phyloP scores from a whole-genome alignment of 2,113 vertebrate genomes.

The Phylloscopus trochiloides region DNA sequence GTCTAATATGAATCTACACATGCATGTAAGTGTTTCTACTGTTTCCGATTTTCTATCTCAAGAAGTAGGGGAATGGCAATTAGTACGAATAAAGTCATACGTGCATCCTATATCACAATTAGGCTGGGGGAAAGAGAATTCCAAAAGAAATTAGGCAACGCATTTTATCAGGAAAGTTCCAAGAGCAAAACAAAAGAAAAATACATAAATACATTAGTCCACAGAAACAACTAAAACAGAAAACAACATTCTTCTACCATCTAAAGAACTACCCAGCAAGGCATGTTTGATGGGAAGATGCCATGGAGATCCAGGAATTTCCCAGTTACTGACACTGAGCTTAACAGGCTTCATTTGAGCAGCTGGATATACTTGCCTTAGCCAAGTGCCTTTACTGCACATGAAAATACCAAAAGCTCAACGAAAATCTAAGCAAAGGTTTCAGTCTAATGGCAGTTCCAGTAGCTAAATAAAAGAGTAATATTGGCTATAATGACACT shows the following conservation, averaged over 20 bases:
- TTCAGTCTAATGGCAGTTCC: neutral
- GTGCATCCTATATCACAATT: neutral
- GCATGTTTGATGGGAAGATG: neutral
- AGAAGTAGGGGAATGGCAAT: neutral
- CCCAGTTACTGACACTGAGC: slow-evolving; percentile 10
- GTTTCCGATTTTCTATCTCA: neutral
- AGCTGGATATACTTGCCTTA: neutral
- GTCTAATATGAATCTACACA: neutral
- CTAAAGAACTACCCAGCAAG: neutral
- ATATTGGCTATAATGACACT: neutral
- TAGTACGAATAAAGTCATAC: neutral
- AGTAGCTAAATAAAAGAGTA: neutral
- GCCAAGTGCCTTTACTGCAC: neutral
- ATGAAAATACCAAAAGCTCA: neutral
- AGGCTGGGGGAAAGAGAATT: neutral
- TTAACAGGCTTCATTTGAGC: neutral
- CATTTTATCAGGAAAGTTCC: neutral
- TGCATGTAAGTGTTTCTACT: neutral
- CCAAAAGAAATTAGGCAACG: slow-evolving; percentile 34
- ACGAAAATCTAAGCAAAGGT: neutral
- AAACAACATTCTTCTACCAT: neutral
- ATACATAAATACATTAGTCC: neutral
- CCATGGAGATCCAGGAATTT: slow-evolving; percentile 10
- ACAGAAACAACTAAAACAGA: neutral
- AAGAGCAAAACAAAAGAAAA: slow-evolving; percentile 28